Evolutionary conservation across 2,797 vertebrate genomes (phyloP), one percentile per base, ranked within the genome.

Genomic region (Pangasius krempfi): DNA sequence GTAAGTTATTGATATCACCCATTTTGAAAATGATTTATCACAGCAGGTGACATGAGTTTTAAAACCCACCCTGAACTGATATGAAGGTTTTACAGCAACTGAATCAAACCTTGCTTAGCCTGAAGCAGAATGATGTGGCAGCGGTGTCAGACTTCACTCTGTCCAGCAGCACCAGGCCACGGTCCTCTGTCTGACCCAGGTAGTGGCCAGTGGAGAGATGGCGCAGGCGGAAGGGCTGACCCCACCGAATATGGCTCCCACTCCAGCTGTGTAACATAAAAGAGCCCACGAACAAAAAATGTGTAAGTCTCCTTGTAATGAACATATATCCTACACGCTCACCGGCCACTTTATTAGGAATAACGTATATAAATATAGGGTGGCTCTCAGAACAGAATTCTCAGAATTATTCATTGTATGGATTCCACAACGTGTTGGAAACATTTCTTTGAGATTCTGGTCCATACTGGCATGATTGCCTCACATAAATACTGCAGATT

Each of bases 121-220:
- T 97, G 90, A 99, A 99, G 94, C 96, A 99, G 94, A 99, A 99
- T 52, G 98, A 95, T 40, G 98, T 98, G 92, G 98, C 94, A 25
- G 92, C 92, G 88, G 97, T 99, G 94, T 99, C 96, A 0, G 96
- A 97, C 92, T 97, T 98, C 87, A 95, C 95, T 91, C 96, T 94
- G 92, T 98, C 97, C 93, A 98, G 93, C 89, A 99, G 96, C 47
- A 97, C 96, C 90, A 99, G 96, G 82, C 97, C 97, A 62, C 96
- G 95, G 87, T 99, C 98, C 90, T 99, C 97, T 13, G 96, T 97
- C 91, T 98, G 94, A 78, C 96, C 97, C 94, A 99, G 94, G 94
- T 99, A 99, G 89, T 97, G 97, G 78, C 98, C 98, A 6, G 98
- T 99, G 73, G 98, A 98, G 88, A 99, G 97, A 89, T 99, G 98